Evolutionary conservation across 2,888 invertebrate species (phyloP).

Genomic region (Teleogryllus oceanicus): DNA sequence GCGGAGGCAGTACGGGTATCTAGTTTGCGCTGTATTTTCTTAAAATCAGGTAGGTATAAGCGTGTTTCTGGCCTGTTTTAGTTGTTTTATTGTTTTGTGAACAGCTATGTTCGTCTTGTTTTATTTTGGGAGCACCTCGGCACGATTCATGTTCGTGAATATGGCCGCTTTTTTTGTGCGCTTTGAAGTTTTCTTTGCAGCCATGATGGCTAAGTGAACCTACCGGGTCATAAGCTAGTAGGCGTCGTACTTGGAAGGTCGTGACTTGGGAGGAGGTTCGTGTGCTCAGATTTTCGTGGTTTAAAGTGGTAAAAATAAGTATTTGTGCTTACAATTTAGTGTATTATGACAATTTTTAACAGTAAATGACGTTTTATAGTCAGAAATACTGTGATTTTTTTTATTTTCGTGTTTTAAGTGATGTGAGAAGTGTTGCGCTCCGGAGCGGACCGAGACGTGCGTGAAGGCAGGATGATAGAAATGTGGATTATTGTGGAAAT

Average conservation of each 20-base stretch:
- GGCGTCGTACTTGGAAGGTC: conserved; percentile 38
- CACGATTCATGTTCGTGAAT: conserved; percentile 37
- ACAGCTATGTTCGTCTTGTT: conserved; percentile 25
- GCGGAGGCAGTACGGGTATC: conserved; percentile 36
- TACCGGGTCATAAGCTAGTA: conserved; percentile 39
- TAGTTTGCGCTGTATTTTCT: conserved; percentile 36
- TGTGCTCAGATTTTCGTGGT: conserved; percentile 28
- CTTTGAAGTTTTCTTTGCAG: conserved; percentile 40
- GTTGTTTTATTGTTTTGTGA: conserved; percentile 31
- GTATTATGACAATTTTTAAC: conserved; percentile 23
- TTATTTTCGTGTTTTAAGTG: conserved; percentile 21
- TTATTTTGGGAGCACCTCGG: conserved; percentile 35
- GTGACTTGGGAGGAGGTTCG: conserved; percentile 35
- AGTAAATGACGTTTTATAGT: conserved; percentile 19
- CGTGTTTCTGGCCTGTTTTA: conserved; percentile 30
- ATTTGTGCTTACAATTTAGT: neutral
- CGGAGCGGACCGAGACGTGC: neutral
- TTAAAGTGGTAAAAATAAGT: neutral
- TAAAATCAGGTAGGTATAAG: conserved; percentile 38
- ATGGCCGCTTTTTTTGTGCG: conserved; percentile 40
- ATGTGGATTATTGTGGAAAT: neutral
- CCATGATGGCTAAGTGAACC: conserved; percentile 40
- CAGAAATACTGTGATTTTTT: neutral
- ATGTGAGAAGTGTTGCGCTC: conserved; percentile 6
- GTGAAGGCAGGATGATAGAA: conserved; percentile 18